Evolutionary conservation across 1,140 invertebrate species (phyloP).

Genomic region (Helicoverpa armigera): DNA sequence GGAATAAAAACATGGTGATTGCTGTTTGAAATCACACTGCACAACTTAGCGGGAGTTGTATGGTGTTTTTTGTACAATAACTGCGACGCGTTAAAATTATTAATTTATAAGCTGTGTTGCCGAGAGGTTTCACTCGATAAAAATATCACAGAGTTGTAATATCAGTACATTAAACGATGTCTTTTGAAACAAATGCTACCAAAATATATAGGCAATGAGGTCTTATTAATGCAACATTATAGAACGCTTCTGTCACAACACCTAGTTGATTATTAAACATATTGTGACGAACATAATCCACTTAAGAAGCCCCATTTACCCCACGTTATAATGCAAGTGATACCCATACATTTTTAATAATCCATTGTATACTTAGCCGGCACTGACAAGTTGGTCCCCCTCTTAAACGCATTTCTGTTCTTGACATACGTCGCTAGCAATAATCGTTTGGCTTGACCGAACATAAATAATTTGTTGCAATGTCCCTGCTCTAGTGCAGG

Average conservation of each 20-base stretch:
- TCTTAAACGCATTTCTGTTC: slow-evolving; percentile 21
- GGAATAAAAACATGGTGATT: slow-evolving; percentile 29
- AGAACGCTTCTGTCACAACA: too few species aligned
- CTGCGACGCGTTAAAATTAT: slow-evolving; percentile 5
- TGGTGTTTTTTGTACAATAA: slow-evolving; percentile 9
- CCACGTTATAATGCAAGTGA: slow-evolving; percentile 9
- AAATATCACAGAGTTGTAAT: too few species aligned
- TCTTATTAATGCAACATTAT: too few species aligned
- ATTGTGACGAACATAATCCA: not conserved
- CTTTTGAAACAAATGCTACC: too few species aligned
- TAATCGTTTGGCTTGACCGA: slow-evolving; percentile 47
- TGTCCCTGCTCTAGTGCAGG: not conserved
- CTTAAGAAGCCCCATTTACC: slow-evolving; percentile 14
- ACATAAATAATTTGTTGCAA: slow-evolving; percentile 27
- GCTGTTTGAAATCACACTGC: slow-evolving; percentile 45
- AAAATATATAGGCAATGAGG: too few species aligned
- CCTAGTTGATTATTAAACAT: too few species aligned
- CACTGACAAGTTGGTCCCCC: not conserved
- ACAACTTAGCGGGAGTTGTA: not conserved
- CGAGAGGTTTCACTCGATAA: too few species aligned
- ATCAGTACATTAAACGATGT: too few species aligned
- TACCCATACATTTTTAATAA: slow-evolving; percentile 22
- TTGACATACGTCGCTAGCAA: slow-evolving; percentile 38
- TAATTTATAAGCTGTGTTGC: not conserved
- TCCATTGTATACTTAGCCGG: not conserved